These are phyloP conservation scores for Orius insidiosus DNA, from an alignment of 1,140 invertebrate genomes.

Conservation along the genomic window DNA sequence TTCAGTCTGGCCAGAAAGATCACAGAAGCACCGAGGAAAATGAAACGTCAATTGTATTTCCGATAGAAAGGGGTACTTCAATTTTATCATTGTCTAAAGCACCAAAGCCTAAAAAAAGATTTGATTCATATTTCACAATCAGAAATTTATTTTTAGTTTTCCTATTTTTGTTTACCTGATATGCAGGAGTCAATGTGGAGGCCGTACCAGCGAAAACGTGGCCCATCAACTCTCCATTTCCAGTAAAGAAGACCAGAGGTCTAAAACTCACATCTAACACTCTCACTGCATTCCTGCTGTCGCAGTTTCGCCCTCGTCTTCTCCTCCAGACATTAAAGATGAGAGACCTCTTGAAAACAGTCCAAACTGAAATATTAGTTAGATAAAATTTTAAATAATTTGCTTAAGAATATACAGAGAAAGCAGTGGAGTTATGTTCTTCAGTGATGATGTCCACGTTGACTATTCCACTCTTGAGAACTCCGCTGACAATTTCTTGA, in stretches of 20 bases:
- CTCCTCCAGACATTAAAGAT: slow-evolving; percentile 33
- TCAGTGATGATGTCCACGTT: slow-evolving; percentile 37
- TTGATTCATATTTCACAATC: slow-evolving; percentile 5
- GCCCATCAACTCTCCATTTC: slow-evolving; percentile 71
- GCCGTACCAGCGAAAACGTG: slow-evolving; percentile 75
- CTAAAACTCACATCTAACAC: slow-evolving; percentile 59
- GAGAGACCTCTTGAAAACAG: slow-evolving; percentile 63
- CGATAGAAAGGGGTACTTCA: slow-evolving; percentile 49
- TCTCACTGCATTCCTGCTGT: slow-evolving; percentile 62
- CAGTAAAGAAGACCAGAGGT: slow-evolving; percentile 70
- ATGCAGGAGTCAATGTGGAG: slow-evolving; percentile 64
- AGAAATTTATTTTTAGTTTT: neutral
- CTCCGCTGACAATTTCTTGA: slow-evolving; percentile 54
- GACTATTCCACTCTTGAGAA: slow-evolving; percentile 57
- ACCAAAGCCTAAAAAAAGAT: slow-evolving; percentile 36
- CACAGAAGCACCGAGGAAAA: slow-evolving; percentile 57
- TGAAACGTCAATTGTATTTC: slow-evolving; percentile 50
- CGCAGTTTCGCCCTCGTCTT: slow-evolving; percentile 29
- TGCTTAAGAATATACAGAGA: too few species aligned
- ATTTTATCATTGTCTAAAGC: slow-evolving; percentile 57
- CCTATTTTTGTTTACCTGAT: too few species aligned
- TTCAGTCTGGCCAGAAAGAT: slow-evolving; percentile 66
- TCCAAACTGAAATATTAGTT: slow-evolving; percentile 53
- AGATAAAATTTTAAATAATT: slow-evolving; percentile 11
- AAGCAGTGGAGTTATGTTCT: too few species aligned